These are phyloP conservation scores for Minunthozetes semirufus DNA, from an alignment of 2,888 invertebrate genomes.

Conservation along the genomic window DNA sequence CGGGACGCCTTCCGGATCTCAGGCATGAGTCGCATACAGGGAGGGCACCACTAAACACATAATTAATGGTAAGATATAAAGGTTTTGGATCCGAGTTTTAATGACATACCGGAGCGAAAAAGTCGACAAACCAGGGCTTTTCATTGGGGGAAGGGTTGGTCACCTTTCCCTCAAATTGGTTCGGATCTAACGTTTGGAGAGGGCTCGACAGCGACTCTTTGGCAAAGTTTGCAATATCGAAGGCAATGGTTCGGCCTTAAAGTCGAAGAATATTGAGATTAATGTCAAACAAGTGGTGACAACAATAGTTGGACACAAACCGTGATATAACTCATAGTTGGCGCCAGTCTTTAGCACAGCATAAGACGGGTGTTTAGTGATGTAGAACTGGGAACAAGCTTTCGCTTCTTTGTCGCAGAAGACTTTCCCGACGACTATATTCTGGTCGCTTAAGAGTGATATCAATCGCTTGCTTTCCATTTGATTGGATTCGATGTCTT, in stretches of 20 bases:
- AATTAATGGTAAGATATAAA: not conserved
- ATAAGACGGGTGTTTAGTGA: slow-evolving; percentile 59
- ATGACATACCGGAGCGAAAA: slow-evolving; percentile 60
- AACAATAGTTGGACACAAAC: slow-evolving; percentile 46
- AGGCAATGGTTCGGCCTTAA: slow-evolving; percentile 53
- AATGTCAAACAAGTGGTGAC: too few relatives aligned
- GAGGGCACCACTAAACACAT: slow-evolving; percentile 61
- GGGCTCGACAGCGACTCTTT: slow-evolving; percentile 53
- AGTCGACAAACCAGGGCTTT: slow-evolving; percentile 62
- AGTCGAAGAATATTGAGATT: slow-evolving; percentile 25
- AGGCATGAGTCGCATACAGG: slow-evolving; percentile 62
- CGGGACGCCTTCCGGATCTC: slow-evolving; percentile 61
- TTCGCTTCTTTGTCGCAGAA: slow-evolving; percentile 48
- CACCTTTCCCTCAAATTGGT: slow-evolving; percentile 47
- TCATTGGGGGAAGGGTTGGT: slow-evolving; percentile 39
- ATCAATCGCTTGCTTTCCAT: slow-evolving; percentile 59
- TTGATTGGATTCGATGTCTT: slow-evolving; percentile 47
- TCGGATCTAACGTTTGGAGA: slow-evolving; percentile 49
- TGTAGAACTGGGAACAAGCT: slow-evolving; percentile 48
- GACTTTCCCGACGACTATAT: slow-evolving; percentile 47
- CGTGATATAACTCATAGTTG: slow-evolving; percentile 66
- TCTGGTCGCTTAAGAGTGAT: slow-evolving; percentile 54
- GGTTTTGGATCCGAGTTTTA: not conserved
- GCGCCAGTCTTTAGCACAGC: slow-evolving; percentile 66
- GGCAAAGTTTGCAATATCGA: slow-evolving; percentile 58